Evolutionary conservation across 2,888 invertebrate species (phyloP).

Genomic region (Melipona beecheii): DNA sequence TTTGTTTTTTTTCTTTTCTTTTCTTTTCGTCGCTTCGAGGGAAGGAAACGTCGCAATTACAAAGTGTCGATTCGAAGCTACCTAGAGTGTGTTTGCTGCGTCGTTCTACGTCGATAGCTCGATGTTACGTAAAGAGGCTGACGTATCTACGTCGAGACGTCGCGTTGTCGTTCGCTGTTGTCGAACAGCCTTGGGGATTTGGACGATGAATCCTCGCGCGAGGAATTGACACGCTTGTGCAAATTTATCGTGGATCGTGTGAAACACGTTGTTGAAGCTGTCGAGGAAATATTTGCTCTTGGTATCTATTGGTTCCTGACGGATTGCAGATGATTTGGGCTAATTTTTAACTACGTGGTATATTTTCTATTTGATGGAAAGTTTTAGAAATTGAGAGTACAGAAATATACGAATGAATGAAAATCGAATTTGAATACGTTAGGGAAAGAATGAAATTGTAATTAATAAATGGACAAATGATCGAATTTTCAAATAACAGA

Average conservation of each 20-base stretch:
- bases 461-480: no score
- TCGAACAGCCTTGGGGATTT: slow-evolving; percentile 21
- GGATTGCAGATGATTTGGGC: not conserved
- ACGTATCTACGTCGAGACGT: not conserved
- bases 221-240: not conserved
- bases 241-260: not conserved
- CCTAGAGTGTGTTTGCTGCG: slow-evolving; percentile 6
- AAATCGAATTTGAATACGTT: not conserved
- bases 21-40: slow-evolving; percentile 9
- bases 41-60: slow-evolving; percentile 5
- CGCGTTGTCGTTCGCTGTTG: slow-evolving; percentile 1
- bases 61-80: slow-evolving; percentile 6
- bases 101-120: slow-evolving; percentile 7
- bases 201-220: not conserved
- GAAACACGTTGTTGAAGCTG: slow-evolving; percentile 6
- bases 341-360: not conserved
- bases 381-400: not conserved
- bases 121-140: slow-evolving; percentile 21
- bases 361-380: not conserved
- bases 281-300: not conserved
- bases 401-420: not conserved
- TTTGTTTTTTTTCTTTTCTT: no score
- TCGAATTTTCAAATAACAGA: no score
- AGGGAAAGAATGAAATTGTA: not conserved
- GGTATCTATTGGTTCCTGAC: not conserved